Base-by-base conservation (phyloP, 2,113 vertebrate genomes). In the Pongo pygmaeus region DNA sequence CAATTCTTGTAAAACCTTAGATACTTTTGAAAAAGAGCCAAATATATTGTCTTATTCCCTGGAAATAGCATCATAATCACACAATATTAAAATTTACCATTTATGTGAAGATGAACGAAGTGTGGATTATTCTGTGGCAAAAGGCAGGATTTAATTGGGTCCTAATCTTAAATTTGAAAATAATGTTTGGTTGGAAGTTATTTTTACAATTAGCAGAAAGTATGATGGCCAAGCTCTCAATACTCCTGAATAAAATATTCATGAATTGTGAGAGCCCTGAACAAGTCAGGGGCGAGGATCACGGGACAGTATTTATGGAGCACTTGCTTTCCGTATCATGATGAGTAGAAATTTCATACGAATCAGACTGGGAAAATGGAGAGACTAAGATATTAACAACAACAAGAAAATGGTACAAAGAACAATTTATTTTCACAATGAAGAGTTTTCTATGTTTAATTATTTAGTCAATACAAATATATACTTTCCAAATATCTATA, bases 11-110 rank as follows among this genome's bases (percentile, higher is more conserved):
- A 85, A 95, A 84, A 89, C 4, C 69, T 74, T 84, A 57, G 40
- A 52, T 67, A 78, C 9, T 52, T 95, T 84, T 96, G 90, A 25
- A 94, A 95, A 89, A 67, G 27, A 96, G 38, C 57, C 40, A 89
- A 95, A 89, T 43, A 13, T 94, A 2, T 92, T 96, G 16, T 92
- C 17, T 85, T 87, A 2, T 18, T 85, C 3, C 46, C 70, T 84
- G 17, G 84, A 97, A 97, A 96, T 86, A 96, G 8, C 5, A 95
- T 3, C 13, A 64, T 46, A 12, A 12, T 40, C 79, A 93, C 57
- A 94, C 84, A 95, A 84, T 81, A 92, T 92, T 97, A 93, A 84
- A 97, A 91, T 95, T 87, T 86, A 6, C 0, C 86, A 91, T 85
- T 88, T 85, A 84, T 32, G 84, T 96, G 59, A 91, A 95, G 92